These are phyloP conservation scores for Xenopus borealis DNA, from an alignment of 2,113 vertebrate species.

Conservation along the genomic window DNA sequence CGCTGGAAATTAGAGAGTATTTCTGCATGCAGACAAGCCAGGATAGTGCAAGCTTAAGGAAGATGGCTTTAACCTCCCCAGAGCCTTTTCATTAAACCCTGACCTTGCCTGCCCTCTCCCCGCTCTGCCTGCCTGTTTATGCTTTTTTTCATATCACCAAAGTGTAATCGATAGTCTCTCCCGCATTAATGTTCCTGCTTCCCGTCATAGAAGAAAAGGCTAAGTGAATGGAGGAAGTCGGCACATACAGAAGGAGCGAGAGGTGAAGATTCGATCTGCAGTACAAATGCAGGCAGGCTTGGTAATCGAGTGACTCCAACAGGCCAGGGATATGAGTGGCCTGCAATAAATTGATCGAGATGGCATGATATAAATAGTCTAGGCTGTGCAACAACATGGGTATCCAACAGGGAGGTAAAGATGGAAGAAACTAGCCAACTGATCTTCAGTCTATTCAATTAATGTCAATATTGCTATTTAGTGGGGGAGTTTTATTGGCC, in stretches of 20 bases:
- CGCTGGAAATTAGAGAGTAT: background rate
- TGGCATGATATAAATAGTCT: no score
- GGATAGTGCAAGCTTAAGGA: background rate
- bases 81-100: constrained; percentile 55
- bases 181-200: constrained; percentile 40
- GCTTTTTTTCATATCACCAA: constrained; percentile 57
- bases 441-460: no score
- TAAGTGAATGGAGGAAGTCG: constrained; percentile 7
- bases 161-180: constrained; percentile 52
- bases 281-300: no score
- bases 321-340: no score
- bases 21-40: constrained; percentile 4
- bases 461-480: no score
- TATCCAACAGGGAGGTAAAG: no score
- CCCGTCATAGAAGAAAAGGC: constrained; percentile 35
- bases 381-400: no score
- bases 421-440: no score
- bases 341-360: no score
- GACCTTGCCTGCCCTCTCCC: constrained; percentile 50
- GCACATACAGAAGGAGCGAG: background rate
- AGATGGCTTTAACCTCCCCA: constrained; percentile 32
- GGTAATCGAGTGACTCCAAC: no score
- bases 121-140: constrained; percentile 54
- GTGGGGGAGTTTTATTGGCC: no score
- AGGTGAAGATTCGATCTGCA: background rate